Percentiles rank a stretch among this genome's conserved stretches.
Conservation (phyloP, 2,797 vertebrate species). For the Gastrophryne carolinensis region DNA sequence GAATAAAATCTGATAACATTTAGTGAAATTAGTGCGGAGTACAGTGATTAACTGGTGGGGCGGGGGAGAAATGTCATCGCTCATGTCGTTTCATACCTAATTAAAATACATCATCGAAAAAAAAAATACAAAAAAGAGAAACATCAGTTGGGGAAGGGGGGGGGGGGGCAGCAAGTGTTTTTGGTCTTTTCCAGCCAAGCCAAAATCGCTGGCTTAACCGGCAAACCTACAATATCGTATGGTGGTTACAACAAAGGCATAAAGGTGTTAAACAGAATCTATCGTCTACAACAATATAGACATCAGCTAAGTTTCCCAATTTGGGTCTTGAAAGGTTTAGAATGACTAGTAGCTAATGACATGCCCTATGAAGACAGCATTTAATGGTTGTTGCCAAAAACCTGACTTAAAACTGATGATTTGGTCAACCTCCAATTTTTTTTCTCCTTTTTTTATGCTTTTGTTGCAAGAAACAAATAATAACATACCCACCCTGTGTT, state of each 20-base stretch:
- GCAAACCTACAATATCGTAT: not conserved
- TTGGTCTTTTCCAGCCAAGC: constrained; percentile 37
- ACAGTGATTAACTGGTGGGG: constrained; percentile 3
- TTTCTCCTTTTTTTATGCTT: constrained; percentile 3
- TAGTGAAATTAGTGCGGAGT: constrained; percentile 22
- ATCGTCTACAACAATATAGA: constrained; percentile 19
- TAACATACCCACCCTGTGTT: constrained; percentile 20
- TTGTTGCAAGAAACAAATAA: constrained; percentile 33
- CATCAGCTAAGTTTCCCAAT: constrained; percentile 4
- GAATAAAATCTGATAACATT: constrained; percentile 29
- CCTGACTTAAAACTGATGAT: not conserved
- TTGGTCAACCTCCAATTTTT: constrained; percentile 32
- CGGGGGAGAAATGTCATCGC: not conserved
- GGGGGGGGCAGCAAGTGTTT: constrained; percentile 51
- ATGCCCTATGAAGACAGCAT: constrained; percentile 10
- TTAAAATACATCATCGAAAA: constrained; percentile 10
- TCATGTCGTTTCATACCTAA: constrained; percentile 9
- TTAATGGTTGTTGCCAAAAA: constrained; percentile 17
- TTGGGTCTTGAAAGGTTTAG: not conserved
- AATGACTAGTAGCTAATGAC: constrained; percentile 16
- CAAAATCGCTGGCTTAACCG: not conserved
- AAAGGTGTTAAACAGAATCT: constrained; percentile 9
- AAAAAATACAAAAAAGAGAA: constrained; percentile 15
- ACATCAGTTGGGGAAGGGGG: constrained; percentile 50
- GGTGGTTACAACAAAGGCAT: constrained; percentile 21